Evolutionary conservation across 2,888 invertebrate species (phyloP), one percentile per base, ranked within the genome.

Genomic region (Crocallis elinguaria): DNA sequence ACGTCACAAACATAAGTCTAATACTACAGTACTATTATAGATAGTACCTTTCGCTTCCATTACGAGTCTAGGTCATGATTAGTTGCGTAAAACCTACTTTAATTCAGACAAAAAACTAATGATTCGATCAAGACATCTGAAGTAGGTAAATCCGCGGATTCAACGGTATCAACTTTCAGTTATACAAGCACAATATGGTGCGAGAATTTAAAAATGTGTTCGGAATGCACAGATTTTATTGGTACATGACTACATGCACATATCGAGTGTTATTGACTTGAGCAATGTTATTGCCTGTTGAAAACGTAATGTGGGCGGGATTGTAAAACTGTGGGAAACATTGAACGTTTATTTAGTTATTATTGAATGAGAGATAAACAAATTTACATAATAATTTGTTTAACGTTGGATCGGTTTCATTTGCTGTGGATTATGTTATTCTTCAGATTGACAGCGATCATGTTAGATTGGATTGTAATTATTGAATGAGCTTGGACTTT

Each of bases 321-420:
- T 21, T 25, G 43, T 43, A 37, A 44, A 16, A 12, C 39, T 52
- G 52, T 52, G 52, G 42, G 50, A 50, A 53, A 54, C 13, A 23
- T 38, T 14, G 17, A 44, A 33, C 36, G 30, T 29, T 33, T 43
- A 32, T 30, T 43, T 39, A 33, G 23, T 36, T 44, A 57, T 60
- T 63, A 65, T 60, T 50, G 48, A 54, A 59, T 56, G 52, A 65
- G 60, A 45, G 60, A 52, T 52, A 29, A 23, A 6, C 23, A 8
- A 8, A 8, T 1, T 23, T 7, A 23, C 7, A 8, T 25, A n/a
- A n/a, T n/a, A n/a, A n/a, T n/a, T n/a, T n/a, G n/a, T n/a, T n/a
- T n/a, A n/a, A n/a, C n/a, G n/a, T n/a, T n/a, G n/a, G n/a, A n/a
- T n/a, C n/a, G n/a, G n/a, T n/a, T n/a, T n/a, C n/a, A n/a, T n/a